phyloP scores from a whole-genome alignment of 2,797 vertebrate genomes.

The Poliocrania exsul region DNA sequence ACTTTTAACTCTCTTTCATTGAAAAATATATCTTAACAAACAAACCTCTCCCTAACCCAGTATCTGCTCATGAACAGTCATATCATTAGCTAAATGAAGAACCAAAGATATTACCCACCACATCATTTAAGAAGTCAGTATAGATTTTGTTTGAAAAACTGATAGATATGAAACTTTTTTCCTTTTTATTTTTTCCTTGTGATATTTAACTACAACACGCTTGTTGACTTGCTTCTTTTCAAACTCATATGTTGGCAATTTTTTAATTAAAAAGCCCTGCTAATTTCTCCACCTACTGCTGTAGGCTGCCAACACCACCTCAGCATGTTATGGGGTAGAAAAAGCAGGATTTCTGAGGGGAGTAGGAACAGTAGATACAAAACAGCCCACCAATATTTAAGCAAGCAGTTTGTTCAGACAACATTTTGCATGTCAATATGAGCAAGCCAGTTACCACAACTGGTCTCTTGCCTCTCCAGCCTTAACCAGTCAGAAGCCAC shows the following conservation, averaged over 20 bases:
- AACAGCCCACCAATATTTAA: neutral
- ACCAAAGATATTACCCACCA: neutral
- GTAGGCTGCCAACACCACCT: neutral
- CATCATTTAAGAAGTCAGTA: neutral
- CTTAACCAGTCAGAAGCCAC: neutral
- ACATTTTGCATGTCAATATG: rapidly evolving
- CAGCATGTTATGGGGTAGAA: neutral
- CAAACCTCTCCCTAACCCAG: neutral
- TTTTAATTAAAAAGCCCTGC: neutral
- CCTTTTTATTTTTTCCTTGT: neutral
- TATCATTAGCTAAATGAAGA: neutral
- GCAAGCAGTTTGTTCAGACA: neutral
- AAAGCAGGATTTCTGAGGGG: neutral
- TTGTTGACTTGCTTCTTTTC: constrained; percentile 2
- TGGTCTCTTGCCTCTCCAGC: neutral
- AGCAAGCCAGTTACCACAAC: neutral
- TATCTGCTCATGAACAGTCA: neutral
- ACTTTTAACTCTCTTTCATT: neutral
- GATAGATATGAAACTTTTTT: neutral
- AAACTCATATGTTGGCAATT: neutral
- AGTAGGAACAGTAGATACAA: neutral
- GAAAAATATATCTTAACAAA: neutral
- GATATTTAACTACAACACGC: neutral
- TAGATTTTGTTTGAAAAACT: neutral
- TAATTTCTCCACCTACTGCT: neutral